Evolutionary conservation across 2,113 vertebrate genomes (phyloP), one percentile per base, ranked within the genome.

Genomic region (Gorilla gorilla): DNA sequence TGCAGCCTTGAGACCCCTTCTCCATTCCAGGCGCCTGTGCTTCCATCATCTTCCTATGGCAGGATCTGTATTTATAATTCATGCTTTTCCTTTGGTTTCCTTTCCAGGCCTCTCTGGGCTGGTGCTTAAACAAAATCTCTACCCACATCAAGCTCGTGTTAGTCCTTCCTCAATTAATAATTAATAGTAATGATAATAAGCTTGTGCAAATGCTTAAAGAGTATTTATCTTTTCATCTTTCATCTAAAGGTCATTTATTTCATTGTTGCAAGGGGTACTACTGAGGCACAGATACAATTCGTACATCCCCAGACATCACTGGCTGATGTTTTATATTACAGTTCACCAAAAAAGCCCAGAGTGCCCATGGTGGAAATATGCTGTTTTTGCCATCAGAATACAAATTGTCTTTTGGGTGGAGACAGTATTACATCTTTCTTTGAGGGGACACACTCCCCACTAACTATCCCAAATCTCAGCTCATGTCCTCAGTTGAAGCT

Each of bases 1-100:
- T 57, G 88, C 84, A 38, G 81, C 81, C 89, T 55, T 1, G 0
- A 86, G 81, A 90, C 80, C 38, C 38, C n/a, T 52, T 85, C 90
- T 90, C 88, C 89, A 38, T 23, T 25, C 80, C 40, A 59, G 30
- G 35, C 2, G 0, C 23, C 72, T n/a, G 9, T 5, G 64, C 88
- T 55, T 90, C 90, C 92, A 85, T 73, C 66, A 72, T 85, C 93
- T 92, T 96, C 95, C 87, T 86, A 52, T n/a, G 55, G 93, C 94
- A 97, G 97, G 97, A 97, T 96, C 90, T 86, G 22, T 97, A 98
- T 98, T 95, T 97, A 98, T 98, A 98, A 98, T 98, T 97, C 97
- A 98, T 97, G 97, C 30, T 73, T 89, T 82, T 97, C 90, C 81
- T 84, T 92, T 76, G 78, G 97, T 97, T 97, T 98, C 97, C 97